phyloP scores from a whole-genome alignment of 64 coral and sea anemone species.

The Orbicella faveolata region DNA sequence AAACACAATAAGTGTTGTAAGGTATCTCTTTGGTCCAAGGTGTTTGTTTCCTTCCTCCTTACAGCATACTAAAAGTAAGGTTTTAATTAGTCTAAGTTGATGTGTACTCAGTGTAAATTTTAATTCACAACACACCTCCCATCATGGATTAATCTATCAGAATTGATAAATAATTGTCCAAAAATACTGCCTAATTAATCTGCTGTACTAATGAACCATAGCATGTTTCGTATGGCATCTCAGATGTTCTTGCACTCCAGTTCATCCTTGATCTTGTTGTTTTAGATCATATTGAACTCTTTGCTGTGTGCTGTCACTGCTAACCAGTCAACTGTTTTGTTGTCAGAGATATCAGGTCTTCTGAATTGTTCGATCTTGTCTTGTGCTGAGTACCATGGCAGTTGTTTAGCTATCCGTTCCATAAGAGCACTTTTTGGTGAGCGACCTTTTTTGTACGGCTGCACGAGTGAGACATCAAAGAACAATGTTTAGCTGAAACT shows the following conservation, averaged over 20 bases:
- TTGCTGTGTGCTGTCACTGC: constrained; percentile 67
- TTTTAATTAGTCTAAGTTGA: too few species aligned
- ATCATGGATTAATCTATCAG: neutral
- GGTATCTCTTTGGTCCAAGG: too few species aligned
- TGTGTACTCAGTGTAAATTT: too few species aligned
- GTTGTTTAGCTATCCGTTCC: constrained; percentile 75
- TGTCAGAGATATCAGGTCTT: constrained; percentile 83
- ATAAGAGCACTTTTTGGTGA: constrained; percentile 78
- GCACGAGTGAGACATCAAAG: neutral
- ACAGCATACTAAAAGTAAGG: too few species aligned
- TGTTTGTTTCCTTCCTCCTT: too few species aligned
- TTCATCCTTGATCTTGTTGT: neutral
- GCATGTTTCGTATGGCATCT: neutral
- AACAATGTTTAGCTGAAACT: neutral
- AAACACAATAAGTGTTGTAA: too few species aligned
- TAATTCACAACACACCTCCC: too few species aligned
- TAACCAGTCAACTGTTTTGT: constrained; percentile 90
- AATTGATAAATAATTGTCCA: neutral
- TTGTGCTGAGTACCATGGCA: constrained; percentile 70
- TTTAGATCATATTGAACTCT: constrained; percentile 63
- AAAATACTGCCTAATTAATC: neutral
- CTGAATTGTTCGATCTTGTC: constrained; percentile 67
- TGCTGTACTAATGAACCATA: neutral
- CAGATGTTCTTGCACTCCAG: neutral
- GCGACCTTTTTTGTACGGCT: constrained; percentile 75